phyloP scores from a whole-genome alignment of 2,888 invertebrate genomes.

The Brenthis ino region DNA sequence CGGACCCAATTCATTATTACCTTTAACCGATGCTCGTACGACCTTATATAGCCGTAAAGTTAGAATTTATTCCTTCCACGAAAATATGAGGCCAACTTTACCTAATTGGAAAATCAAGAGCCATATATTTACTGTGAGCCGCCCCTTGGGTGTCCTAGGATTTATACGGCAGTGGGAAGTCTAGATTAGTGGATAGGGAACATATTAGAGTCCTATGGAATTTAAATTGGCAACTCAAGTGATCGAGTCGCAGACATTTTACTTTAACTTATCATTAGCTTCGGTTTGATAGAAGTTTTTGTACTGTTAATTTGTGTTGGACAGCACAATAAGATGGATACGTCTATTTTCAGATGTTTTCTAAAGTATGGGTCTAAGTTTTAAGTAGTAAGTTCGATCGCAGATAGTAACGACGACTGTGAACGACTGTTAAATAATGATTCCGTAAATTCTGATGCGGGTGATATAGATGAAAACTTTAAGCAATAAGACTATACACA shows the following conservation, averaged over 20 bases:
- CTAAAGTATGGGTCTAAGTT: no score
- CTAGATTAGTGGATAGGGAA: conserved; percentile 39
- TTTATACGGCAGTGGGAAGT: conserved; percentile 44
- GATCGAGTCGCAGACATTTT: neutral
- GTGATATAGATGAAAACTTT: no score
- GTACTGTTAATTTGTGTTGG: neutral
- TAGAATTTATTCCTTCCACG: conserved; percentile 55
- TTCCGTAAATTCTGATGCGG: no score
- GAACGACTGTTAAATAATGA: no score
- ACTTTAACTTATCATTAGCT: neutral
- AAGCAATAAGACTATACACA: no score
- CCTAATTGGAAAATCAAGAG: conserved; percentile 75
- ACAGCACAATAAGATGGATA: no score
- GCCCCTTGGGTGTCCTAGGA: conserved; percentile 46
- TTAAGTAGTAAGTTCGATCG: no score
- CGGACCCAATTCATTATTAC: conserved; percentile 11
- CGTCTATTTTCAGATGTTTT: no score
- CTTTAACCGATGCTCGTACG: conserved; percentile 19
- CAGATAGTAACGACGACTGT: no score
- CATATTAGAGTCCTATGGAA: conserved; percentile 24
- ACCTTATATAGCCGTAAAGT: conserved; percentile 35
- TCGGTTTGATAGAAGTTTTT: neutral
- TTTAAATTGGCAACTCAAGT: conserved; percentile 20
- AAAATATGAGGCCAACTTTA: conserved; percentile 68
- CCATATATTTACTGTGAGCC: conserved; percentile 60